Base-by-base conservation (phyloP, 1,140 invertebrate species). In the Drosophila mayri region DNA sequence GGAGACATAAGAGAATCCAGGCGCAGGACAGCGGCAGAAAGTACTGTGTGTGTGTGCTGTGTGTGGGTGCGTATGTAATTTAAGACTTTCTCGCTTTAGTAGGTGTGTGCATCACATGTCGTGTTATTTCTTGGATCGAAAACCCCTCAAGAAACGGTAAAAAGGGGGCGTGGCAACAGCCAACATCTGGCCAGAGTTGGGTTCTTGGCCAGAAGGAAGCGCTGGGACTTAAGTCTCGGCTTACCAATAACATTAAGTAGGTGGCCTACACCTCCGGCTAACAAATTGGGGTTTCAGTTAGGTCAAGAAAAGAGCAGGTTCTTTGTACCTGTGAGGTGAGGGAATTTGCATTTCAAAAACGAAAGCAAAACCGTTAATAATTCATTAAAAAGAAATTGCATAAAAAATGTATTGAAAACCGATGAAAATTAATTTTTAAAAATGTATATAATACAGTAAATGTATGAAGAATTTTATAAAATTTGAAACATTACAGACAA, bases 1-100 rank as follows among this genome's bases (percentile, higher is more conserved):
- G 60, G 66, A 30, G 9, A 16, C 6, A 47, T 5, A n/a, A 10
- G 1, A 28, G 14, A 10, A 10, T 10, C 4, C n/a, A 22, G 9
- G 9, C 5, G 47, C 41, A 64, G 41, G 44, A 46, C 37, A 58
- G 16, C 22, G 22, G 1, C 25, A 65, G 52, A 76, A 46, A 52
- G 57, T 68, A 46, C 60, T 65, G 41, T 64, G 65, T 28, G 70
- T 32, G 32, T 32, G 28, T 7, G 3, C 32, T 11, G 32, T 32
- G 32, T 81, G 83, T 87, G 76, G 85, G 85, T 90, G 84, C 65
- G 68, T 88, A 68, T 84, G 84, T 88, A 90, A 88, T 81, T 84
- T 84, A 87, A 84, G 84, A 88, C 84, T 84, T 88, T 87, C 84
- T 87, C 84, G 67, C 80, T 73, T 82, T 41, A 22, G 59, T 64